phyloP scores from a whole-genome alignment of 2,888 invertebrate genomes.

The Brenthis daphne region DNA sequence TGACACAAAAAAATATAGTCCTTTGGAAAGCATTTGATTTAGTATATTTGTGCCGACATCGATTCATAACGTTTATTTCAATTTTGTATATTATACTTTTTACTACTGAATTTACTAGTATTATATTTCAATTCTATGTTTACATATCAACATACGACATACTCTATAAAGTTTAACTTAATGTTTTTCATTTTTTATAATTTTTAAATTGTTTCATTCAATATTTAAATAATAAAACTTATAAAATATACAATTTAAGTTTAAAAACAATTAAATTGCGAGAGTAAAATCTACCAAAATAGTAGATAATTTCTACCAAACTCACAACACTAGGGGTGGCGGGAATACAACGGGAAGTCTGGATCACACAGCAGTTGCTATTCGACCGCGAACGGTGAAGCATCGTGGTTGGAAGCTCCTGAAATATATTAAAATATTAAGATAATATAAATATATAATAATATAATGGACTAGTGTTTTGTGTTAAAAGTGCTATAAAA shows the following conservation, averaged over 20 bases:
- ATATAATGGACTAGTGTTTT: conserved; percentile 34
- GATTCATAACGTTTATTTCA: too few species aligned
- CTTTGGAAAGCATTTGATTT: too few species aligned
- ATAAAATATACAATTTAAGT: not conserved
- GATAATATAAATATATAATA: conserved; percentile 3
- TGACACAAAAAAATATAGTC: too few species aligned
- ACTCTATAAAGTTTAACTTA: too few species aligned
- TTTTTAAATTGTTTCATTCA: not conserved
- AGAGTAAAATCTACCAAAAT: conserved; percentile 51
- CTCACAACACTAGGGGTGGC: conserved; percentile 50
- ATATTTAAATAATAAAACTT: not conserved
- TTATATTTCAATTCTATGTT: too few species aligned
- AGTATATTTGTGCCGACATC: too few species aligned
- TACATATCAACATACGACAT: too few species aligned
- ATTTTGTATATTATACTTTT: too few species aligned
- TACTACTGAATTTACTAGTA: too few species aligned
- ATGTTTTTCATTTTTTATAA: too few species aligned
- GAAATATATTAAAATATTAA: not conserved
- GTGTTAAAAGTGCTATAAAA: conserved; percentile 19
- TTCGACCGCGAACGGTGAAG: conserved; percentile 18
- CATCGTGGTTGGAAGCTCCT: not conserved
- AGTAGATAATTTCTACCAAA: conserved; percentile 48
- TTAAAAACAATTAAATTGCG: not conserved
- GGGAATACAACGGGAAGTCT: conserved; percentile 37
- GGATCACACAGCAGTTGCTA: conserved; percentile 34